Evolutionary conservation across 2,113 vertebrate genomes (phyloP).

Genomic region (Clarias gariepinus): DNA sequence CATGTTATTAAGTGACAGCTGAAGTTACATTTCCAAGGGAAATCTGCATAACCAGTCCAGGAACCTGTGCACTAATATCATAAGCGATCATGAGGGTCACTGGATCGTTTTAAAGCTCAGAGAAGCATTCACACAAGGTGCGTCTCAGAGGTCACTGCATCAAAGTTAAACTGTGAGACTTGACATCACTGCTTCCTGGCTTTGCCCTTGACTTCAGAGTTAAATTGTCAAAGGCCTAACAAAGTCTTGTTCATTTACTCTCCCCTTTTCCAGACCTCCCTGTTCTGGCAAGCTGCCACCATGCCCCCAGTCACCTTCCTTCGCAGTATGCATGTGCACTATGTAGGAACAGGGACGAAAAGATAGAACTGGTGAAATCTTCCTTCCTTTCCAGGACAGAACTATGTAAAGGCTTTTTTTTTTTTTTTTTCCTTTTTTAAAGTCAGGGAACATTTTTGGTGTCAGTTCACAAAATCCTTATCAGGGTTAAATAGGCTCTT

Average conservation of each 20-base stretch:
- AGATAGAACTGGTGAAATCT: constrained; percentile 34
- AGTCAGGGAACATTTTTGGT: neutral
- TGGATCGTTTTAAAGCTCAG: constrained; percentile 15
- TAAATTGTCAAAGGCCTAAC: constrained; percentile 51
- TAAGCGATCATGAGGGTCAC: constrained; percentile 29
- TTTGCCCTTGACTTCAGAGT: constrained; percentile 50
- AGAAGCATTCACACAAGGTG: constrained; percentile 24
- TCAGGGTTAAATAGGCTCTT: neutral
- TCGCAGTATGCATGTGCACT: constrained; percentile 34
- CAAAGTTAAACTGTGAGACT: constrained; percentile 40
- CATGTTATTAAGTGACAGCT: neutral
- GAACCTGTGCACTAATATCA: constrained; percentile 23
- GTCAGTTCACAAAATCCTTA: neutral
- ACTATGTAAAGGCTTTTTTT: neutral
- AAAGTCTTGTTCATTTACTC: constrained; percentile 56
- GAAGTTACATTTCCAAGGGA: neutral
- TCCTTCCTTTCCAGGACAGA: constrained; percentile 11
- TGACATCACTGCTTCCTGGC: constrained; percentile 38
- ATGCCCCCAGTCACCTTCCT: constrained; percentile 52
- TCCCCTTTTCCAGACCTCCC: constrained; percentile 55
- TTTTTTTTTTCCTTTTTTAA: too few species aligned
- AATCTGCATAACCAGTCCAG: neutral
- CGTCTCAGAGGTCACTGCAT: constrained; percentile 31
- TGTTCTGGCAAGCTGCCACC: constrained; percentile 53
- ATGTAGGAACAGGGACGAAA: constrained; percentile 9